Base-by-base conservation (phyloP, 2,113 vertebrate species). In the Triplophysa rosa region DNA sequence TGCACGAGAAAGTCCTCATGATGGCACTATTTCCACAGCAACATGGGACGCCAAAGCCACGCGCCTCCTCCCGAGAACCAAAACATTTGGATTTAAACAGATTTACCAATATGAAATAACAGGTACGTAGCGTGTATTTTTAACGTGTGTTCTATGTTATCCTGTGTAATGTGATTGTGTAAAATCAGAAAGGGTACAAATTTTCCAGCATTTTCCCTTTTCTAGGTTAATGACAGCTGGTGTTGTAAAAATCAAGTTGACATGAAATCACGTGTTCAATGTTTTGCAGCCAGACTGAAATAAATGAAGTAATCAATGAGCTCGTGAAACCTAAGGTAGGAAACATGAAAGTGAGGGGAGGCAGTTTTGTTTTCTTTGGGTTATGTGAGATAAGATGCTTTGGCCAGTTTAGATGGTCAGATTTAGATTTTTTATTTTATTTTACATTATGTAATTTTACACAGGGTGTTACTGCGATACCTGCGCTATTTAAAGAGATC, bases 1-100 rank as follows among this genome's bases (percentile, higher is more conserved):
- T 58, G 8, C n/a, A 58, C 9, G 8, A 58, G 9, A 8, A 58
- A 21, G 73, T 37, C 73, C 59, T 76, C 73, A 76, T 64, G 73
- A 65, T 76, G 73, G 73, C 73, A 65, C 73, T 76, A 76, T 76
- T 76, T 26, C 73, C 73, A 64, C 73, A 76, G 61, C 17, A 52
- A 64, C 49, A 9, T 13, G 13, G 19, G 58, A 62, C 23, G 8
- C 13, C 37, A 74, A 17, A 19, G 40, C 49, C 17, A 8, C 67
- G 16, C 3, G 33, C 2, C 8, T 37, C 10, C 61, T 62, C 21
- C 54, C 16, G 19, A 17, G 33, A 62, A 63, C 72, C 24, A 19
- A 12, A 56, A 37, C 33, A 37, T 37, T 7, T 37, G 33, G 33
- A 37, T 37, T 37, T 7, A 37, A 37, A 37, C 33, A 37, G 33